A percentile compares a stretch with the other conserved stretches of the same genome.
These are phyloP conservation scores for Cyclophora albipunctata DNA, from an alignment of 2,888 invertebrate species.

Conservation along the genomic window DNA sequence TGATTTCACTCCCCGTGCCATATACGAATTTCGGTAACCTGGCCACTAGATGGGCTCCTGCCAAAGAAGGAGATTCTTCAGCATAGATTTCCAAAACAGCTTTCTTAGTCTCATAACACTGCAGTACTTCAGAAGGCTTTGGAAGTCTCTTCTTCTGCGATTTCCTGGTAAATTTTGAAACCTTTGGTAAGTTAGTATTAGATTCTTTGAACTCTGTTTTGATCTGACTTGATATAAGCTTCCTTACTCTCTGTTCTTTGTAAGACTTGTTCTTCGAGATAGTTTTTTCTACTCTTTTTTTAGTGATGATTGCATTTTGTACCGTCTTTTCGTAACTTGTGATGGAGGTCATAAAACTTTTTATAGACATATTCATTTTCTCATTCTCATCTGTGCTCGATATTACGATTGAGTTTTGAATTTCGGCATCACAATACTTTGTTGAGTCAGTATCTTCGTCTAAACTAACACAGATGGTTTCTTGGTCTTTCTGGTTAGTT, in stretches of 20 bases:
- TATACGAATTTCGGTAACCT: constrained; percentile 52
- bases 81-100: constrained; percentile 60
- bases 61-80: constrained; percentile 30
- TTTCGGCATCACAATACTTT: constrained; percentile 29
- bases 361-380: constrained; percentile 16
- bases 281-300: background rate
- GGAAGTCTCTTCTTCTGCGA: constrained; percentile 4
- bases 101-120: constrained; percentile 53
- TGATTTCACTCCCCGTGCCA: constrained; percentile 31
- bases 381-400: constrained; percentile 20
- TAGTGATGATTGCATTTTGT: background rate
- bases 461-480: constrained; percentile 33
- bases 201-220: background rate
- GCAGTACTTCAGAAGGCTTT: constrained; percentile 39
- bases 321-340: background rate
- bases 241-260: constrained; percentile 2
- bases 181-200: background rate
- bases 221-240: background rate
- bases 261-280: background rate
- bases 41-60: constrained; percentile 39
- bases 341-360: constrained; percentile 14
- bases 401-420: constrained; percentile 32
- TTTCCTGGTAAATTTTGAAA: constrained; percentile 4
- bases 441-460: constrained; percentile 23
- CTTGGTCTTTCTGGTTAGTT: constrained; percentile 23